phyloP scores from a whole-genome alignment of 1,140 invertebrate genomes.

The Apis florea region DNA sequence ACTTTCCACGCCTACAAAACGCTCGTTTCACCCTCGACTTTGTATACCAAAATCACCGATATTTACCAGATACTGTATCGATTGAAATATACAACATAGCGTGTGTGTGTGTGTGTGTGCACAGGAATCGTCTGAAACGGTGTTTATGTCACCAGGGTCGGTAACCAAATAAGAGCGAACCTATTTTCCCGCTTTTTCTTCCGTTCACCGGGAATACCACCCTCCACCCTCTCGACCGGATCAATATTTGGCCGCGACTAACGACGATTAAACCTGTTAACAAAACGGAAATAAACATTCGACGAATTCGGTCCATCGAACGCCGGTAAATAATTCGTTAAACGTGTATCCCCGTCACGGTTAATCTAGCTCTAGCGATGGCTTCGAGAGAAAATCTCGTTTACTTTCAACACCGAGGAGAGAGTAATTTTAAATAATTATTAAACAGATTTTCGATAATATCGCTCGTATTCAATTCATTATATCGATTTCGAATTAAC shows the following conservation, averaged over 20 bases:
- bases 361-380: not conserved
- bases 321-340: slow-evolving; percentile 5
- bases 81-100: not conserved
- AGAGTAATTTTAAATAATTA: no score
- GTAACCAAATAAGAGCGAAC: not conserved
- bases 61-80: not conserved
- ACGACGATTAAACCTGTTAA: slow-evolving; percentile 19
- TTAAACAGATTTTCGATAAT: no score
- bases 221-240: not conserved
- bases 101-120: no score
- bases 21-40: not conserved
- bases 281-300: slow-evolving; percentile 10
- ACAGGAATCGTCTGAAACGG: not conserved
- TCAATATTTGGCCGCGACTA: slow-evolving; percentile 14
- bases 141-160: not conserved
- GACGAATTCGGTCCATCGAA: not conserved
- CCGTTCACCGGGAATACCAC: not conserved
- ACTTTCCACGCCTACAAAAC: no score
- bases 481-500: no score
- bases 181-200: not conserved
- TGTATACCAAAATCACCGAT: not conserved
- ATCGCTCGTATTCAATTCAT: no score
- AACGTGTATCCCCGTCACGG: not conserved
- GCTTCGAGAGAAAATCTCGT: no score
- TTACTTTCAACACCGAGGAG: no score